These are phyloP conservation scores for Yasuhikotakia modesta DNA, from an alignment of 2,797 vertebrate genomes.

Conservation along the genomic window DNA sequence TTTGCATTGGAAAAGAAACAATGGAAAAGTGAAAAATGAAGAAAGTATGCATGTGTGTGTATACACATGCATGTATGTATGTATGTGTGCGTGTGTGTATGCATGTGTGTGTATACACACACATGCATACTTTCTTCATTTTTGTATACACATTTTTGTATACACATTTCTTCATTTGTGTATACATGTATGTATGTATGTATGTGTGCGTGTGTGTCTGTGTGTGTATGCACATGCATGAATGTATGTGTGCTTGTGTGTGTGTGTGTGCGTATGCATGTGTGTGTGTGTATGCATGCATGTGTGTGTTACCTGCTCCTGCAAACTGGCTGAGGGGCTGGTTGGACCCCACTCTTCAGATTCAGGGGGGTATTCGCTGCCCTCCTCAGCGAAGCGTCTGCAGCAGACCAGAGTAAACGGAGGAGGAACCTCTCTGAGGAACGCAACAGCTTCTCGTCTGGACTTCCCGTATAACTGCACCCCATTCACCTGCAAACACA, in stretches of 20 bases:
- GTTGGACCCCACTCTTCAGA: conserved; percentile 68
- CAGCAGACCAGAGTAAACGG: conserved; percentile 94
- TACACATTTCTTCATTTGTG: too few species aligned
- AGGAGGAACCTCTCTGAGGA: conserved; percentile 91
- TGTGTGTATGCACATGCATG: too few species aligned
- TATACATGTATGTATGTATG: too few species aligned
- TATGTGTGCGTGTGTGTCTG: too few species aligned
- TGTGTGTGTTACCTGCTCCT: conserved; percentile 67
- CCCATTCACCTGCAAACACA: conserved; percentile 82
- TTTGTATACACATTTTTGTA: too few species aligned
- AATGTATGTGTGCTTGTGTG: too few species aligned
- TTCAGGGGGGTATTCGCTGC: conserved; percentile 70
- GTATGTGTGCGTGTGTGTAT: too few species aligned
- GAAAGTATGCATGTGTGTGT: not conserved
- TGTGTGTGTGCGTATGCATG: too few species aligned
- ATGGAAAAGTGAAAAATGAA: not conserved
- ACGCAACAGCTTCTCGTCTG: conserved; percentile 87
- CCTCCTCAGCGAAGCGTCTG: conserved; percentile 79
- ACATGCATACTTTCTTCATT: too few species aligned
- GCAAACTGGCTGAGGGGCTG: conserved; percentile 45
- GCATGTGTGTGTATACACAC: too few species aligned
- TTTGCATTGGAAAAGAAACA: not conserved
- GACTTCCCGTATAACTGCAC: conserved; percentile 88
- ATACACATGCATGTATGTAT: too few species aligned
- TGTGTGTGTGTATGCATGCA: too few species aligned